Conservation (phyloP, 2,888 invertebrate genomes). For the Sinelater perroti region DNA sequence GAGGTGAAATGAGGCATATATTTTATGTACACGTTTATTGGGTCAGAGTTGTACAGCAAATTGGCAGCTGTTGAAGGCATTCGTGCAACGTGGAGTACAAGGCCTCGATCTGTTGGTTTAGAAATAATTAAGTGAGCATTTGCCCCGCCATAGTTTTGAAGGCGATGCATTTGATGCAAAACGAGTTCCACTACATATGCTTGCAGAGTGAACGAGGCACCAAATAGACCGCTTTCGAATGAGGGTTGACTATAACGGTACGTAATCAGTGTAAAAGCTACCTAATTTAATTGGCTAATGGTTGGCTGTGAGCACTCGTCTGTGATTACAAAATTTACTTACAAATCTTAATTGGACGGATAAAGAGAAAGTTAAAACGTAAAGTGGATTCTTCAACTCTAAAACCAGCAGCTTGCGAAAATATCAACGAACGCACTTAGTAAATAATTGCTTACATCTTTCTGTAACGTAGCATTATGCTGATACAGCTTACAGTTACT, state of each 20-base stretch:
- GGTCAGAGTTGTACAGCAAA: conserved; percentile 9
- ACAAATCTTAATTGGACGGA: conserved; percentile 25
- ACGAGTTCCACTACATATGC: background rate
- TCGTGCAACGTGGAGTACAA: conserved; percentile 16
- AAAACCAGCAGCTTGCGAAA: conserved; percentile 5
- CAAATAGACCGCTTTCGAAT: conserved; percentile 29
- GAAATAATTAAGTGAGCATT: conserved; percentile 30
- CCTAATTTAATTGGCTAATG: conserved; percentile 46
- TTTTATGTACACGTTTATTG: conserved; percentile 7
- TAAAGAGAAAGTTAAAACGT: conserved; percentile 23
- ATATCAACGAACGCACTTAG: too few relatives aligned
- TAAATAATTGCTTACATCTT: too few relatives aligned
- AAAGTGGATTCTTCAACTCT: conserved; percentile 15
- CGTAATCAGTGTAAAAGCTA: conserved; percentile 44
- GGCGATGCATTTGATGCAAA: background rate
- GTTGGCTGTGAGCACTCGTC: conserved; percentile 34
- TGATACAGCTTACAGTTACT: too few relatives aligned
- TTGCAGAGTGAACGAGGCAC: conserved; percentile 6
- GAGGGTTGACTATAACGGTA: conserved; percentile 36
- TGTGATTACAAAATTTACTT: conserved; percentile 38
- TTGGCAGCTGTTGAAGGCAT: conserved; percentile 14
- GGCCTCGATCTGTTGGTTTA: conserved; percentile 28
- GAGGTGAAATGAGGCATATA: conserved; percentile 6
- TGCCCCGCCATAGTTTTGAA: background rate
- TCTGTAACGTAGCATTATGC: too few relatives aligned